Evolutionary conservation across 2,888 invertebrate species (phyloP), one percentile per base, ranked within the genome.

Genomic region (Andrena fulva): DNA sequence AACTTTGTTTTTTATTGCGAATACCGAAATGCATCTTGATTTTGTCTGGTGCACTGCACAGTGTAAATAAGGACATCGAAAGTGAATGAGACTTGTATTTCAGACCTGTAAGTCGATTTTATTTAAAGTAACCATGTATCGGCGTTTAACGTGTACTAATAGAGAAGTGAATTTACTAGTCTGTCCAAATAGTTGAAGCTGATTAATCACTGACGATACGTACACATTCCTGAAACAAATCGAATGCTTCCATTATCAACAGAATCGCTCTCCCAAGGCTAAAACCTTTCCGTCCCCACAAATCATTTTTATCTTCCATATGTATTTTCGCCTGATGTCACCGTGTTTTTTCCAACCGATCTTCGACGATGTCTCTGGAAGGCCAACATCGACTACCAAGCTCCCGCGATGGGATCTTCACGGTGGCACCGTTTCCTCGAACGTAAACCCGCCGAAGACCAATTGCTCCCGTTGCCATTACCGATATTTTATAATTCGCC

Each of bases 401-500:
- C 62, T 8, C 35, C 6, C 33, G 35, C 42, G 24, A n/a, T 48
- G 12, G 16, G 71, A 56, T 70, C 67, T 74, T 76, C 67, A 56
- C 52, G 12, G 7, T 56, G 60, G 29, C 70, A 70, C 48, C 16
- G 74, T 70, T 82, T 31, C 67, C 35, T 20, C 42, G 29, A 56
- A 56, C 29, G 80, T 69, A 82, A 80, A 80, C 74, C 79, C 66
- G 62, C 42, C 62, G 54, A 59, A 67, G 67, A 67, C 48, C 35
- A 59, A 82, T 71, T 67, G 54, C 69, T 73, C 29, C 60, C 35
- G 35, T 35, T 59, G n/a, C 70, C 54, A 50, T 31, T 56, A n/a
- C 52, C 29, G 74, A 63, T 68, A 80, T 62, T 27, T 70, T 62
- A 72, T 82, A 82, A 80, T 82, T 79, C 56, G 33, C 29, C 48